Evolutionary conservation across 1,140 invertebrate species (phyloP).

Genomic region (Potamilus streckersoni): DNA sequence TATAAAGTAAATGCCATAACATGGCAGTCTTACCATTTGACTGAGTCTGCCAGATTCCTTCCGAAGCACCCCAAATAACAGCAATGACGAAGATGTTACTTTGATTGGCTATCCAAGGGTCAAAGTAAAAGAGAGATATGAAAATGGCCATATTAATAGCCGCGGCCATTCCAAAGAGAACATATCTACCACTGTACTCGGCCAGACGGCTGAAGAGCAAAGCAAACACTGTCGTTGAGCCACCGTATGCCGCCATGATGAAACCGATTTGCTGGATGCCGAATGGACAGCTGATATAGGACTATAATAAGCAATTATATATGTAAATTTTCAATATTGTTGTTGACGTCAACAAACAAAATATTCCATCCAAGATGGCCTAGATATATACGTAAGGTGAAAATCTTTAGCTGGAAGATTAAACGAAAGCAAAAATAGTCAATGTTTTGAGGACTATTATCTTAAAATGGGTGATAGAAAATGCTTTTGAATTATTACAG

Average conservation of each 20-base stretch:
- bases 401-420: too few species aligned
- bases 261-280: slow-evolving; percentile 92
- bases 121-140: slow-evolving; percentile 75
- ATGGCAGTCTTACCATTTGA: slow-evolving; percentile 81
- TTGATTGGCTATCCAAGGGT: slow-evolving; percentile 80
- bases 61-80: slow-evolving; percentile 92
- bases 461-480: too few species aligned
- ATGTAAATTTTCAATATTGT: too few species aligned
- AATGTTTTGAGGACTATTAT: too few species aligned
- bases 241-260: slow-evolving; percentile 95
- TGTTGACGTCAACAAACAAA: too few species aligned
- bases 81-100: slow-evolving; percentile 89
- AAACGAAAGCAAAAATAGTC: too few species aligned
- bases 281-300: slow-evolving; percentile 91
- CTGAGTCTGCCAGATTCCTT: slow-evolving; percentile 97
- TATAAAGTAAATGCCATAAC: not conserved
- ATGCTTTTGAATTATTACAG: too few species aligned
- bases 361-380: too few species aligned
- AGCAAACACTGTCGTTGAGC: slow-evolving; percentile 89
- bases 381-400: too few species aligned
- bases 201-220: slow-evolving; percentile 91
- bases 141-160: slow-evolving; percentile 36
- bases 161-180: slow-evolving; percentile 78
- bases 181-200: slow-evolving; percentile 88
- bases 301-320: slow-evolving; percentile 72